Evolutionary conservation across 2,797 vertebrate species (phyloP), one percentile per base, ranked within the genome.

Genomic region (Pyrocephalus nanus): DNA sequence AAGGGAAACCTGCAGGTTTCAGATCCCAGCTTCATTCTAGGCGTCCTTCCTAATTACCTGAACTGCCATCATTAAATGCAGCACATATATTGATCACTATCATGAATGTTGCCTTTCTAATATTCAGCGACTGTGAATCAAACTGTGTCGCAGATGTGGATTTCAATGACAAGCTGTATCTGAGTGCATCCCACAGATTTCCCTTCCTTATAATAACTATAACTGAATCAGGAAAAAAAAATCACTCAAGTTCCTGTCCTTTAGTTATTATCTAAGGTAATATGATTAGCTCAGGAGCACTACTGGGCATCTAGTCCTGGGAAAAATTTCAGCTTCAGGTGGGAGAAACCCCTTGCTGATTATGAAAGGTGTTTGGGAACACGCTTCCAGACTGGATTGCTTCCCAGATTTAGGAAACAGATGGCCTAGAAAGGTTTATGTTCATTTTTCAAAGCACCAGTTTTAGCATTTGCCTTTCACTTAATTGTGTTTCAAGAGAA

Each of bases 31-130:
- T 90, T 95, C 91, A 25, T 94, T 93, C 91, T 88, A 97, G 91
- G 94, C 94, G 2, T 90, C 94, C 95, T 95, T 91, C 83, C 95
- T 97, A 96, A 96, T 95, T 95, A 96, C 80, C 86, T 90, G 92
- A 95, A 73, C 83, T 4, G 3, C 84, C 81, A 77, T 79, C 89
- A 58, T 95, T 94, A 94, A 71, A 70, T 73, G 71, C 36, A 83
- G 78, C 80, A 67, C 47, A 11, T 64, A 42, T 94, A 97, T 92
- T 93, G 94, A 96, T 96, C 90, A 42, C 88, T 77, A 74, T n/a
- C 83, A 76, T 15, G 65, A 76, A 87, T 1, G 20, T 80, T 93
- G 88, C 72, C 69, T 93, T 93, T 95, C 90, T 96, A 58, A 94
- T 87, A 92, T 76, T 75, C 79, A 76, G 76, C 0, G 6, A 70